These are phyloP conservation scores for Odocoileus virginianus DNA, from an alignment of 2,113 vertebrate genomes.

Conservation along the genomic window DNA sequence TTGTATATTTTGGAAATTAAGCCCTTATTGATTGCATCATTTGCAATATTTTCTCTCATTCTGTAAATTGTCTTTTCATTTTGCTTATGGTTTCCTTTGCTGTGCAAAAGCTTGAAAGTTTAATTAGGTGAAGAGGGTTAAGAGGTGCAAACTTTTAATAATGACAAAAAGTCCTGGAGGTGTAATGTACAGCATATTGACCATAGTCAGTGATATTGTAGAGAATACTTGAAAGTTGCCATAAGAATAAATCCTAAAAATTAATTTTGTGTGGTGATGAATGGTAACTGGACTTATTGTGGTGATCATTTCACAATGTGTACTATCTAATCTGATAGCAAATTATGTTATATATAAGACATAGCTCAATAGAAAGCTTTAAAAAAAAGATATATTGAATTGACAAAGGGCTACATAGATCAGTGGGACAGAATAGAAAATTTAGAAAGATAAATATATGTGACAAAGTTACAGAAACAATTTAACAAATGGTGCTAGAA, in stretches of 20 bases:
- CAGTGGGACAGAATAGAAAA: not conserved
- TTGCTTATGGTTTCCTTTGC: not conserved
- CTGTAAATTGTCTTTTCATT: not conserved
- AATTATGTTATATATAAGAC: not conserved
- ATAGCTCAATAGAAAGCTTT: not conserved
- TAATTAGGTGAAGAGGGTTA: not conserved
- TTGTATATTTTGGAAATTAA: not conserved
- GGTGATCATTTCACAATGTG: not conserved
- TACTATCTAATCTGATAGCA: not conserved
- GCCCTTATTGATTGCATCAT: not conserved
- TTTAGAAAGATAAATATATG: not conserved
- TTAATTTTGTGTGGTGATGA: not conserved
- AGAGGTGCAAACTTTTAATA: not conserved
- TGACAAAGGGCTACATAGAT: not conserved
- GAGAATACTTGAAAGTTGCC: not conserved
- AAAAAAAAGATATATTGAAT: not conserved
- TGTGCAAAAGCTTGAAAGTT: not conserved
- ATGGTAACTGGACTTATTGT: not conserved
- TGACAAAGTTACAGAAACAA: not conserved
- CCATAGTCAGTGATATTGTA: not conserved
- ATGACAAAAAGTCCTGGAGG: not conserved
- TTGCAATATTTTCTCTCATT: not conserved
- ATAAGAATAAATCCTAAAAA: not conserved
- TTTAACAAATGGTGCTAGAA: not conserved
- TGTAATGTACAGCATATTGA: not conserved